A percentile compares a stretch with the other conserved stretches of the same genome.
Evolutionary conservation across 2,888 invertebrate genomes (phyloP).

Genomic region (Catocala sponsa): DNA sequence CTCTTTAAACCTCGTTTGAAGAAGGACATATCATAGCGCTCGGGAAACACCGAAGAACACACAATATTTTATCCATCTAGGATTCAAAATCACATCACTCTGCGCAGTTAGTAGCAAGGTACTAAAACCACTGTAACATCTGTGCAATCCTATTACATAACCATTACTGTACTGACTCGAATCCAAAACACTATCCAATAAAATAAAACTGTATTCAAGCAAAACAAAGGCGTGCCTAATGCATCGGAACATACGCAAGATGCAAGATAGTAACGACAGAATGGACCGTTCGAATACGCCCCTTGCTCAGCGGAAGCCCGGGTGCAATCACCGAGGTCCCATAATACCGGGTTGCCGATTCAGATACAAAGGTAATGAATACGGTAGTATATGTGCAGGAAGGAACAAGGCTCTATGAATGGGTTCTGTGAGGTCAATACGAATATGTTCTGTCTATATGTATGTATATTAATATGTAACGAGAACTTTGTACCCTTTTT

Average conservation of each 20-base stretch:
- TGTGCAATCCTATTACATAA: no score
- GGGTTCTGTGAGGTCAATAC: conserved; percentile 3
- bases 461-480: not conserved
- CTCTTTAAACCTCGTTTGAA: no score
- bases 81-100: no score
- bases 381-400: conserved; percentile 20
- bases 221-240: conserved; percentile 29
- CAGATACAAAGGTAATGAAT: conserved; percentile 43
- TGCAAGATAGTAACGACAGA: conserved; percentile 36
- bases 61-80: no score
- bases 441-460: not conserved
- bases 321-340: conserved; percentile 53
- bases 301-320: conserved; percentile 52
- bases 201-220: conserved; percentile 15
- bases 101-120: no score
- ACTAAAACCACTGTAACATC: no score
- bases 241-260: conserved; percentile 33
- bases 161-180: no score
- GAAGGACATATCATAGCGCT: no score
- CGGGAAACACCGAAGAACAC: no score
- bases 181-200: not conserved
- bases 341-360: conserved; percentile 45
- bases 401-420: conserved; percentile 12
- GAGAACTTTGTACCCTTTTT: no score
- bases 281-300: conserved; percentile 50